Evolutionary conservation across 2,113 vertebrate species (phyloP).

Genomic region (Phodopus roborovskii): DNA sequence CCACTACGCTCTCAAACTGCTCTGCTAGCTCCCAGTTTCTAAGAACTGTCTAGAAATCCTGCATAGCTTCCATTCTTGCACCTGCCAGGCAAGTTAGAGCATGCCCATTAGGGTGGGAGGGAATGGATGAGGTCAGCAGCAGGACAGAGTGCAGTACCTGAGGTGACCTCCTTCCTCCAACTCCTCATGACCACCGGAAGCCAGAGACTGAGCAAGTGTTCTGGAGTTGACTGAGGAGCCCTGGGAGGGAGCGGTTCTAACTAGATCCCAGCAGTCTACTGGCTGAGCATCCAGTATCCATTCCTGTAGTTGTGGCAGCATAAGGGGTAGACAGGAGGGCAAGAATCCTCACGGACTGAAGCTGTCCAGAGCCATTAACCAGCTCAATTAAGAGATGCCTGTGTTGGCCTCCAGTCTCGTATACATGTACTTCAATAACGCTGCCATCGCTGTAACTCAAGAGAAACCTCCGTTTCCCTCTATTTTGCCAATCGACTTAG

Average conservation of each 20-base stretch:
- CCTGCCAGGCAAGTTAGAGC: not conserved
- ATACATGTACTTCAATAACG: not conserved
- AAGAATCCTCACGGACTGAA: not conserved
- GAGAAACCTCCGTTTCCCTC: not conserved
- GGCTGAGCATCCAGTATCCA: slow-evolving; percentile 30
- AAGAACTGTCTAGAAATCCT: not conserved
- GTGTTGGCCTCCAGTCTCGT: not conserved
- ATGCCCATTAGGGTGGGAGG: not conserved
- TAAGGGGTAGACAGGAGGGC: slow-evolving; percentile 13
- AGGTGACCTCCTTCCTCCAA: not conserved
- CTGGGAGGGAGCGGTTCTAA: slow-evolving; percentile 17
- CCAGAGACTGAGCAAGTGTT: slow-evolving; percentile 21
- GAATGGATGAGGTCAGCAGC: not conserved
- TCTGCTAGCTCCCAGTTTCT: not conserved
- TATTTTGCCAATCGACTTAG: not conserved
- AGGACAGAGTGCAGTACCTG: not conserved
- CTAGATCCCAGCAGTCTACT: not conserved
- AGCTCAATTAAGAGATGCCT: not conserved
- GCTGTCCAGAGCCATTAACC: not conserved
- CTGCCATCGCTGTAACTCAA: not conserved
- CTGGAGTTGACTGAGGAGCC: slow-evolving; percentile 19
- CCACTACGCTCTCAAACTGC: not conserved
- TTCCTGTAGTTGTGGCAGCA: slow-evolving; percentile 11
- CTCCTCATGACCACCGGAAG: slow-evolving; percentile 42
- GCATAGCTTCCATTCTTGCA: not conserved